Evolutionary conservation across 2,888 invertebrate genomes (phyloP).

Genomic region (Dynastes hyllus): DNA sequence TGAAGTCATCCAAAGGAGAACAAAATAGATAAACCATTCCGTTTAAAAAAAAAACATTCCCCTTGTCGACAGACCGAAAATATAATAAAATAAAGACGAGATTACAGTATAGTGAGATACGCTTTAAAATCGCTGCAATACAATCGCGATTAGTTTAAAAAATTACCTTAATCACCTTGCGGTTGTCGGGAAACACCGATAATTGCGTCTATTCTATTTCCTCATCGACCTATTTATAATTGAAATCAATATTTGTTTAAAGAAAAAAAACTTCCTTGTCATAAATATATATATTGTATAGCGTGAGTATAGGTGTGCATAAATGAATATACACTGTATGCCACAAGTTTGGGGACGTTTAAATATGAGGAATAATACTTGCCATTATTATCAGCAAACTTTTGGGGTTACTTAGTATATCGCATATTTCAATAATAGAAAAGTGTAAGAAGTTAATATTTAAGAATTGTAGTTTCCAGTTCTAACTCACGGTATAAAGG

Average conservation of each 20-base stretch:
- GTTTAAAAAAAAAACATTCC: not conserved
- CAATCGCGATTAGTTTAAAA: not conserved
- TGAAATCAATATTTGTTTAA: slow-evolving; percentile 24
- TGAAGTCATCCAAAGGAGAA: too few species aligned
- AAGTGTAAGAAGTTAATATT: too few species aligned
- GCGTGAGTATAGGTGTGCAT: too few species aligned
- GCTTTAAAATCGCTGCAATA: not conserved
- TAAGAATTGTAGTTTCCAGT: too few species aligned
- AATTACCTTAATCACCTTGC: slow-evolving; percentile 4
- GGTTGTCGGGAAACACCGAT: slow-evolving; percentile 28
- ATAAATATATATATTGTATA: not conserved
- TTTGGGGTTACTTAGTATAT: too few species aligned
- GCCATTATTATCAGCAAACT: too few species aligned
- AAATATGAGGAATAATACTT: too few species aligned
- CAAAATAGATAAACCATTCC: not conserved
- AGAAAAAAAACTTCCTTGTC: slow-evolving; percentile 1
- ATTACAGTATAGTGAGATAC: not conserved
- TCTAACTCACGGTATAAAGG: too few species aligned
- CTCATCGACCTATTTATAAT: slow-evolving; percentile 1
- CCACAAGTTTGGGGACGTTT: too few species aligned
- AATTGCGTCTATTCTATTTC: slow-evolving; percentile 34
- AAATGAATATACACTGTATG: too few species aligned
- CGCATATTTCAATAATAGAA: too few species aligned
- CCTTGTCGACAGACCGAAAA: not conserved
- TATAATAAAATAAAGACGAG: not conserved